Evolutionary conservation across 2,797 vertebrate genomes (phyloP).

Genomic region (Hydrolagus colliei): DNA sequence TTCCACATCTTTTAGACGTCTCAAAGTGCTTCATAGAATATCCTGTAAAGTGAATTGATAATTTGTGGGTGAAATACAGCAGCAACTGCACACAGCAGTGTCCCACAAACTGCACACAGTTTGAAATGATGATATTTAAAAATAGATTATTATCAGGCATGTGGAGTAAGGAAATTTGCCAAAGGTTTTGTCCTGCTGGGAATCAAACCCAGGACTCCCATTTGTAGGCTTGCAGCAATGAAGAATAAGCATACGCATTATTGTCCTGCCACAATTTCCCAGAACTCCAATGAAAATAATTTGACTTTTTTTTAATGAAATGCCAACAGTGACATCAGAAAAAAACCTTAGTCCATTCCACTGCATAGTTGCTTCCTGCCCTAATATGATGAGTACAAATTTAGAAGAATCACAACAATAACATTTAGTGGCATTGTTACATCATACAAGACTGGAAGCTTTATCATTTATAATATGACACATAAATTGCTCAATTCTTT

Average conservation of each 20-base stretch:
- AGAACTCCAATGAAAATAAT: background rate
- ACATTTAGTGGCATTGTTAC: background rate
- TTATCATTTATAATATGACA: background rate
- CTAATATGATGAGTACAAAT: background rate
- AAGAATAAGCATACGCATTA: background rate
- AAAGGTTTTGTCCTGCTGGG: too few species aligned
- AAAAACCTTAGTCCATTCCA: background rate
- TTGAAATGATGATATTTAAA: too few species aligned
- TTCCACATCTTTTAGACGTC: too few species aligned
- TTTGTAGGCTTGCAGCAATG: too few species aligned
- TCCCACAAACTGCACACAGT: too few species aligned
- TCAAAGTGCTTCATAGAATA: too few species aligned
- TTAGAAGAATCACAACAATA: background rate
- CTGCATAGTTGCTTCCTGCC: background rate
- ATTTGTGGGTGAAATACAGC: too few species aligned
- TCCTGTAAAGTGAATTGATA: too few species aligned
- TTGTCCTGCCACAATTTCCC: background rate
- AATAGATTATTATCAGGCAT: too few species aligned
- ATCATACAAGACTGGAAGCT: background rate
- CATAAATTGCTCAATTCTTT: background rate
- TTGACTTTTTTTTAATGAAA: constrained; percentile 17
- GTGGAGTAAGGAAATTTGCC: too few species aligned
- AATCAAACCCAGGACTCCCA: too few species aligned
- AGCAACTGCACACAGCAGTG: too few species aligned
- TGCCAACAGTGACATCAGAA: background rate